phyloP scores from a whole-genome alignment of 2,113 vertebrate genomes.

The Xiphophorus couchianus region DNA sequence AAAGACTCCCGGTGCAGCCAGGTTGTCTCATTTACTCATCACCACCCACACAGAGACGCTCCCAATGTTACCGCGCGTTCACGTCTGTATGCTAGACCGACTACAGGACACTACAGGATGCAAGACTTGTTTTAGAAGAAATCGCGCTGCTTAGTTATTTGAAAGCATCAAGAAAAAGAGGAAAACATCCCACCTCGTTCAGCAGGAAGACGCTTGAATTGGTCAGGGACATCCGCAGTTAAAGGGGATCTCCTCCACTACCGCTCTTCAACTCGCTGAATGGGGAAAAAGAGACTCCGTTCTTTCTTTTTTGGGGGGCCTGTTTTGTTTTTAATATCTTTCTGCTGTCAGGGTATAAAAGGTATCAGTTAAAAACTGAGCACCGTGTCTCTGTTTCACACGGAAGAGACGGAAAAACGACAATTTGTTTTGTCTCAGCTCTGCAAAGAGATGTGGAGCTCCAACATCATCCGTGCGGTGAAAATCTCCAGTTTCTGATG shows the following conservation, averaged over 20 bases:
- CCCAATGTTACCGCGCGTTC: neutral
- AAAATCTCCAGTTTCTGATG: constrained; percentile 43
- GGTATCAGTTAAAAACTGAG: constrained; percentile 13
- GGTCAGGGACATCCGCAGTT: constrained; percentile 78
- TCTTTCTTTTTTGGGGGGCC: no score
- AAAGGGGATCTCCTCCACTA: constrained; percentile 41
- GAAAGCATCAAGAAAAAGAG: neutral
- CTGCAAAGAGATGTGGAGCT: constrained; percentile 19
- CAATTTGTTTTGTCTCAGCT: neutral
- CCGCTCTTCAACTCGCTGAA: constrained; percentile 41
- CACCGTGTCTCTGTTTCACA: constrained; percentile 24
- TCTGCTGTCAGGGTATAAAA: neutral
- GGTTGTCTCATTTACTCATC: constrained; percentile 37
- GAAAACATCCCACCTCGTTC: constrained; percentile 75
- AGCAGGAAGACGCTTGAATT: constrained; percentile 82
- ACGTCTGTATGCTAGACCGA: neutral
- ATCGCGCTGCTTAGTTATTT: neutral
- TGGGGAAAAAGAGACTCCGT: neutral
- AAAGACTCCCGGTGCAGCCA: constrained; percentile 36
- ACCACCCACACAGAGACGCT: constrained; percentile 8
- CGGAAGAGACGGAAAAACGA: neutral
- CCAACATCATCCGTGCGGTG: constrained; percentile 23
- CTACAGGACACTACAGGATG: no score
- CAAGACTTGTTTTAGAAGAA: neutral
- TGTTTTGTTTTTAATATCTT: neutral